Base-by-base conservation (phyloP, 1,140 invertebrate species). In the Asbolus verrucosus region DNA sequence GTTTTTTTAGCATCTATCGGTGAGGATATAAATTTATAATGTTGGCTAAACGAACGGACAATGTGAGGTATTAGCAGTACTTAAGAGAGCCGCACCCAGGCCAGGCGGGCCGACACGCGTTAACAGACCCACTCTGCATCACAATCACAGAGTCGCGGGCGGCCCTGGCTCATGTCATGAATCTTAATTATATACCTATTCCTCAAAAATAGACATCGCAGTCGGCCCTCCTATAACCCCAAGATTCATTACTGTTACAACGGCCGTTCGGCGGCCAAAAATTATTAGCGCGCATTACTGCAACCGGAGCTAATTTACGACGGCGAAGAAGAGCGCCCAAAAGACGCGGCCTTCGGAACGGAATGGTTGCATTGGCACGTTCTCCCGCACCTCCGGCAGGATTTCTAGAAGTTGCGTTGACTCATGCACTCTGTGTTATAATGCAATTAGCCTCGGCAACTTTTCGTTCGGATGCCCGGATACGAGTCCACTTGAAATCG, bases 101-200 rank as follows among this genome's bases (percentile, higher is more conserved):
- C 71, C 69, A 68, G 73, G 72, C 74, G 72, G 74, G 72, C 72
- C 72, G 74, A 75, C 74, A 75, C 74, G 74, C 71, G 74, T 70
- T 75, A 71, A 67, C 61, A 70, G 65, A 70, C 74, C 69, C 65
- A 69, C 69, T 72, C 71, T 72, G 74, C 72, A 75, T 75, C 63
- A 69, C 69, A 72, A 75, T 75, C 39, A 50, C 65, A 69, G 65
- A 61, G 66, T 72, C 72, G 72, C 74, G 66, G 69, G 72, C 74
- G 74, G 72, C 72, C 67, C 67, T 62, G 50, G 38, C 36, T 65
- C 38, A 65, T 43, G 62, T 65, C 62, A 65, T 65, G 62, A 65
- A 65, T 65, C 62, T 65, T 65, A 65, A 65, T 65, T 65, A 65
- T 65, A 65, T 43, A 65, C 62, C 62, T 39, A 65, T 65, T 65